Base-by-base conservation (phyloP, 2,113 vertebrate species). In the Panurus biarmicus region DNA sequence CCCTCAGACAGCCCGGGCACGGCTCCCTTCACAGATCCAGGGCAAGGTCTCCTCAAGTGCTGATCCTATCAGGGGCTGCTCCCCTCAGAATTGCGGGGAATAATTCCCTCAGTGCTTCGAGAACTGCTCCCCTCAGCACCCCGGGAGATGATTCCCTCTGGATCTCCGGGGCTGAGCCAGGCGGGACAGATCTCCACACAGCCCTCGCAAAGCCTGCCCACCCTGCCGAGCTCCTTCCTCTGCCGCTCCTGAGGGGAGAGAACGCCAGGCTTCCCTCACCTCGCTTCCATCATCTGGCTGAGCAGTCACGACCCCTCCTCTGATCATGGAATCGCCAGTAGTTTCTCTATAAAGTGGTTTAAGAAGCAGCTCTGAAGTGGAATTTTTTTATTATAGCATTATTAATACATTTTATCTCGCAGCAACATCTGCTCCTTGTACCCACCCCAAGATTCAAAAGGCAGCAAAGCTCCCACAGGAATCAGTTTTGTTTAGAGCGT, bases 401-500 rank as follows among this genome's bases (percentile, higher is more conserved):
- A 90, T 83, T 70, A 91, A 96, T 70, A 89, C 91, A 82, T 38
- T 85, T 96, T 45, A 60, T 67, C 70, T 92, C 2, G 21, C 86
- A 87, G 86, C 47, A 76, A 3, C 22, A 58, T 38, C 85, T 47
- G 71, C 77, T 85, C 94, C 69, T 61, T 50, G 70, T 58, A 92
- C 80, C 84, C 91, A 38, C 53, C 53, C 45, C 84, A 47, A 70
- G 65, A 91, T 16, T 87, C 73, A 86, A 94, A 94, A 96, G 89
- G 94, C 95, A 96, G 95, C 95, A 96, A 92, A 96, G 94, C 93
- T 95, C 94, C 95, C 80, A 48, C 57, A 42, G 70, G 67, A 85
- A 92, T 16, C 72, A 47, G 54, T 87, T 95, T 88, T 7, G 61
- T 93, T 72, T 35, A 25, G 67, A 94, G 86, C 16, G 1, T 11